phyloP scores from a whole-genome alignment of 2,113 vertebrate genomes.

The Semnornis frantzii region DNA sequence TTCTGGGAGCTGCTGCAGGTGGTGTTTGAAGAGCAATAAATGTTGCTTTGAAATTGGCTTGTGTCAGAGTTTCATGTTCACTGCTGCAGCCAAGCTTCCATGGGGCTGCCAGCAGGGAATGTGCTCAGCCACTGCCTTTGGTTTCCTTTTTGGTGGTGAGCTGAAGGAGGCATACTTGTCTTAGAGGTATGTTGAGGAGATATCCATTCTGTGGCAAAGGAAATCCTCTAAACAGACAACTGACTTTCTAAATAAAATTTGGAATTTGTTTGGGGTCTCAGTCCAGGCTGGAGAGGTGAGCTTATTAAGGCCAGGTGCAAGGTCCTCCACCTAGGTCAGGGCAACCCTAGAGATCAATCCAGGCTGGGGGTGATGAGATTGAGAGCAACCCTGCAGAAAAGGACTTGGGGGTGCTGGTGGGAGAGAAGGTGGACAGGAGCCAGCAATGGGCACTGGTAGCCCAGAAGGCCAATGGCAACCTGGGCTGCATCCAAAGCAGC shows the following conservation, averaged over 20 bases:
- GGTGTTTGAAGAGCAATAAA: not conserved
- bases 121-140: not conserved
- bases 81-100: fast-evolving
- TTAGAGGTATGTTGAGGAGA: not conserved
- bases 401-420: no score
- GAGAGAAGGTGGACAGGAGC: no score
- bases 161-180: not conserved
- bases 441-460: no score
- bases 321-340: no score
- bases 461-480: no score
- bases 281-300: no score
- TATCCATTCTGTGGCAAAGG: not conserved
- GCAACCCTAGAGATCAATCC: no score
- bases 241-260: not conserved
- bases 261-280: not conserved
- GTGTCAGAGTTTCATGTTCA: not conserved
- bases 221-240: not conserved
- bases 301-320: no score
- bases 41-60: not conserved
- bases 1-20: not conserved
- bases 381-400: no score
- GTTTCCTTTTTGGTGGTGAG: not conserved
- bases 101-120: not conserved
- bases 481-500: no score
- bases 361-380: no score